These are phyloP conservation scores for Globicephala melas DNA, from an alignment of 2,113 vertebrate species.

Conservation along the genomic window DNA sequence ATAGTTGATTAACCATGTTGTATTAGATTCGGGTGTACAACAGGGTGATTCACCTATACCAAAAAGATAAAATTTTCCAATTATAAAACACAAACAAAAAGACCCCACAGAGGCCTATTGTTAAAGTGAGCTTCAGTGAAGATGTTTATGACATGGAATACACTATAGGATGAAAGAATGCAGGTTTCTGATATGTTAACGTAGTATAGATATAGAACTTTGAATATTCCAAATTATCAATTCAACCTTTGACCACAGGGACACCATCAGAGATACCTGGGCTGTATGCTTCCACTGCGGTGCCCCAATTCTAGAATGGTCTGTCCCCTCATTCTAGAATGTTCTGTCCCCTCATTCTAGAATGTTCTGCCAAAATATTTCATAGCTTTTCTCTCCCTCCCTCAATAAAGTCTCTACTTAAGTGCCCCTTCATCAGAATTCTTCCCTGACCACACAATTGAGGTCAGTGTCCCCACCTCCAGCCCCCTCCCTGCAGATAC, in stretches of 20 bases:
- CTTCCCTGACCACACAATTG: background rate
- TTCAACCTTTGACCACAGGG: background rate
- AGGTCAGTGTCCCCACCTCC: background rate
- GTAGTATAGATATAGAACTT: background rate
- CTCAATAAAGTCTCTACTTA: background rate
- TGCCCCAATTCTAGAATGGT: background rate
- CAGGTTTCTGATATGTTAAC: background rate
- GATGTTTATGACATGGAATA: background rate
- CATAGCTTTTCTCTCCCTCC: background rate
- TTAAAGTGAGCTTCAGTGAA: too few species aligned
- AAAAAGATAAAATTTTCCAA: background rate
- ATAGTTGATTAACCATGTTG: background rate
- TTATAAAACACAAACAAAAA: background rate
- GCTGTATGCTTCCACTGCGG: accelerated
- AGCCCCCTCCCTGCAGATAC: accelerated
- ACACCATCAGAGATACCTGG: background rate
- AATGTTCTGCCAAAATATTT: background rate
- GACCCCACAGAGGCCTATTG: background rate
- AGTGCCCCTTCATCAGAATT: background rate
- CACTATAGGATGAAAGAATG: background rate
- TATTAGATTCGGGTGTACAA: background rate
- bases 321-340: background rate
- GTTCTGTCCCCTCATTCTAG: background rate
- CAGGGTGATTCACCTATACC: background rate
- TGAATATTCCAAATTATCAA: background rate